Percentiles rank a stretch among this genome's conserved stretches.
These are phyloP conservation scores for Phalacrocorax brasilianus DNA, from an alignment of 2,113 vertebrate species.

Conservation along the genomic window DNA sequence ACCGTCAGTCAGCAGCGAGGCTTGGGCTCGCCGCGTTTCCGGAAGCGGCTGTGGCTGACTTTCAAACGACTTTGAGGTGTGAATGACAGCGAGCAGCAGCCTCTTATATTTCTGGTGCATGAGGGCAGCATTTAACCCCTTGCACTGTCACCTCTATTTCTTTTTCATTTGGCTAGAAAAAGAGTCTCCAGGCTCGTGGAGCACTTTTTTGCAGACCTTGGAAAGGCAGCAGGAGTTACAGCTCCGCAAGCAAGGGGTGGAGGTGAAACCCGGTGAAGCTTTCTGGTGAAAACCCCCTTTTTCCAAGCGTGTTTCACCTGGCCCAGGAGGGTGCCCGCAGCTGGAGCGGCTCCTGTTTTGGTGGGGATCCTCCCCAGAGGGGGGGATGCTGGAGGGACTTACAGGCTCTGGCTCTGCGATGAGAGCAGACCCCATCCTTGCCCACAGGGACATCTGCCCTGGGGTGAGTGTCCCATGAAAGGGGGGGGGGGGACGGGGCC, in stretches of 20 bases:
- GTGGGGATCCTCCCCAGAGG: not conserved
- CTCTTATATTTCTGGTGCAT: not conserved
- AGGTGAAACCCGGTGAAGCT: not conserved
- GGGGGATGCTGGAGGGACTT: not conserved
- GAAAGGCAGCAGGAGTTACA: not conserved
- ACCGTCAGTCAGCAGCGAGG: not conserved
- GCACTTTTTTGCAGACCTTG: not conserved
- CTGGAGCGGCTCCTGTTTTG: not conserved
- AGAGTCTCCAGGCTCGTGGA: not conserved
- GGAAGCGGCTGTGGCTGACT: not conserved
- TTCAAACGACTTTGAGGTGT: slow-evolving; percentile 31
- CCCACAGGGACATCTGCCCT: fast-evolving
- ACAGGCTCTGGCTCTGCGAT: fast-evolving
- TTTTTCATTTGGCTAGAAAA: not conserved
- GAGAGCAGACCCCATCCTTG: not conserved
- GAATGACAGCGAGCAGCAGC: not conserved
- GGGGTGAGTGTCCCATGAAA: not conserved
- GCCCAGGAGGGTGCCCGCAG: fast-evolving
- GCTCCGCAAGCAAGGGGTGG: fast-evolving
- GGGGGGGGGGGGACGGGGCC: too few species aligned
- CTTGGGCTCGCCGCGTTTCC: fast-evolving
- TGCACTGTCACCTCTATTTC: not conserved
- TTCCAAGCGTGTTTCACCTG: too few species aligned
- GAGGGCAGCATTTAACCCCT: not conserved
- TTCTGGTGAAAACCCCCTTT: not conserved